Evolutionary conservation across 2,113 vertebrate species (phyloP).

Genomic region (Nycticebus coucang): DNA sequence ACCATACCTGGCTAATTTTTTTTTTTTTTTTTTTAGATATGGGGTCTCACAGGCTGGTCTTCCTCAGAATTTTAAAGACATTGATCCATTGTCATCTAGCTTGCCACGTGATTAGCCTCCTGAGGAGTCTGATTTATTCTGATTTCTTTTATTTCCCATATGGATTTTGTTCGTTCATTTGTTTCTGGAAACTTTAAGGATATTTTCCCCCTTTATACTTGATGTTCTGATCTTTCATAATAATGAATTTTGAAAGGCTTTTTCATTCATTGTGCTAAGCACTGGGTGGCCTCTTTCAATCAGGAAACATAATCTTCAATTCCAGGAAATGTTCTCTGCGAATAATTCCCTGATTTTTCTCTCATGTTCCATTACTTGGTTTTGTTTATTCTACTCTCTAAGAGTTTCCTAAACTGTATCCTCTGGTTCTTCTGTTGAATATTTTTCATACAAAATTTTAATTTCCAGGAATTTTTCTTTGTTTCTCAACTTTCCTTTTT

Average conservation of each 20-base stretch:
- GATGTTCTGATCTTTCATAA: not conserved
- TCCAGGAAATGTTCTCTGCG: not conserved
- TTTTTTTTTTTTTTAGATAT: too few relatives aligned
- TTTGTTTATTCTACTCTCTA: not conserved
- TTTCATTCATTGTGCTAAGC: not conserved
- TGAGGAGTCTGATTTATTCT: not conserved
- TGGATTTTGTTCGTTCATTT: not conserved
- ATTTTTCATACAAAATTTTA: not conserved
- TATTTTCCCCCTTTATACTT: not conserved
- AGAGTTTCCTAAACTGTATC: conserved; percentile 12
- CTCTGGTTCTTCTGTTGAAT: not conserved
- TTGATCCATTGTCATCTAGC: not conserved
- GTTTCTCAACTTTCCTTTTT: not conserved
- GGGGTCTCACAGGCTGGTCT: too few relatives aligned
- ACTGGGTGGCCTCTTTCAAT: not conserved
- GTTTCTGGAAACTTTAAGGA: conserved; percentile 16
- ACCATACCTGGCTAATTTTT: too few relatives aligned
- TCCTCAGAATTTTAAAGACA: not conserved
- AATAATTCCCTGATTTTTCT: not conserved
- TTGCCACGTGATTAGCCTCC: not conserved
- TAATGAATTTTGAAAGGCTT: not conserved
- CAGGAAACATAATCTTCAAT: not conserved
- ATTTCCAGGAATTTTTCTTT: not conserved
- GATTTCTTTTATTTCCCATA: not conserved
- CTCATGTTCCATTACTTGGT: not conserved